A percentile compares a stretch with the other conserved stretches of the same genome.
phyloP scores from a whole-genome alignment of 2,888 invertebrate genomes.

The Drosophila gaucha region DNA sequence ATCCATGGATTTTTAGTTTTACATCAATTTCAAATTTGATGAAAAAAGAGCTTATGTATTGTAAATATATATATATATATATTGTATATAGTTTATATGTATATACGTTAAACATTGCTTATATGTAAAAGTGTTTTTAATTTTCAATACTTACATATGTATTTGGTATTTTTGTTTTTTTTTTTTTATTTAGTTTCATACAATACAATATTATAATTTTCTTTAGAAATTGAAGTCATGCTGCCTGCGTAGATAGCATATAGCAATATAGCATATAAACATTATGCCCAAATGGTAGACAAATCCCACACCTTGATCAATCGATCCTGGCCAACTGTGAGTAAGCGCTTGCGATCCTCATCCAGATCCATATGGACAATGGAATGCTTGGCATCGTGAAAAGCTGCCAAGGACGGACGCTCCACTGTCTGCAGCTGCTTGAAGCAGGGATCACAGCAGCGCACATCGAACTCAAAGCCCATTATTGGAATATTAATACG shows the following conservation, averaged over 20 bases:
- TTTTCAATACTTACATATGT: conserved; percentile 49
- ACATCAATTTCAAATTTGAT: conserved; percentile 53
- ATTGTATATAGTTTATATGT: conserved; percentile 23
- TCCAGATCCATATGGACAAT: conserved; percentile 95
- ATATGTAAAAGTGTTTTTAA: conserved; percentile 17
- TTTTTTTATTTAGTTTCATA: conserved; percentile 36
- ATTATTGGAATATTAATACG: conserved; percentile 96
- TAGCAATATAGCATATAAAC: conserved; percentile 5
- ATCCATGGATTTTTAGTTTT: conserved; percentile 43
- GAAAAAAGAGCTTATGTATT: conserved; percentile 40
- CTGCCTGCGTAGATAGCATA: conserved; percentile 2
- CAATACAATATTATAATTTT: conserved; percentile 39
- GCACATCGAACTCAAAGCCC: conserved; percentile 99
- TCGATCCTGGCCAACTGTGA: conserved; percentile 97
- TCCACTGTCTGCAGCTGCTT: conserved; percentile 92
- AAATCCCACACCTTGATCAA: conserved; percentile 97
- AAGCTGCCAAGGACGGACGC: conserved; percentile 96
- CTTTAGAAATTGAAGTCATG: conserved; percentile 29
- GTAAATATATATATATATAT: conserved; percentile 32
- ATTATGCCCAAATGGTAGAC: conserved; percentile 86
- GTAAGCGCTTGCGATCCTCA: conserved; percentile 93
- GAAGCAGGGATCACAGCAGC: conserved; percentile 97
- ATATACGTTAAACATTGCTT: conserved; percentile 51
- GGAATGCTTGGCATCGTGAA: conserved; percentile 97
- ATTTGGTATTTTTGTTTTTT: conserved; percentile 40